A percentile compares a stretch with the other conserved stretches of the same genome.
These are phyloP conservation scores for Dicyrtoma fusca DNA, from an alignment of 2,888 invertebrate species.

Conservation along the genomic window DNA sequence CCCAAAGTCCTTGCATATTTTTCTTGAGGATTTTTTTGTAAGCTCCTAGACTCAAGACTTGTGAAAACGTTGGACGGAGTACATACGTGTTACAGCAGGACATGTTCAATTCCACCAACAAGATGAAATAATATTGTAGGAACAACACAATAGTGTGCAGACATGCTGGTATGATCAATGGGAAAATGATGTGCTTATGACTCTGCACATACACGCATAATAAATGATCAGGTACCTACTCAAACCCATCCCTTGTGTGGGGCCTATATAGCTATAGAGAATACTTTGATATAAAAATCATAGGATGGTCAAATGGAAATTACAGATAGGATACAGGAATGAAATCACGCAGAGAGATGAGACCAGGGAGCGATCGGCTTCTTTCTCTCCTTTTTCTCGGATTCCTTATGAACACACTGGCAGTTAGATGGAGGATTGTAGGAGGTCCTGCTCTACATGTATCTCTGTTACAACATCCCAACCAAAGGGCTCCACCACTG, in stretches of 20 bases:
- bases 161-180: conserved; percentile 3
- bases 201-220: not conserved
- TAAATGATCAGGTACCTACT: too few relatives aligned
- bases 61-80: too few relatives aligned
- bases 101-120: too few relatives aligned
- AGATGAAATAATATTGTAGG: too few relatives aligned
- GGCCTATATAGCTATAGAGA: too few relatives aligned
- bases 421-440: not conserved
- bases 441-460: conserved; percentile 8
- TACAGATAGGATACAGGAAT: not conserved
- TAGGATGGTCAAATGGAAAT: not conserved
- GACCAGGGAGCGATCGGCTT: conserved; percentile 10
- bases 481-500: not conserved
- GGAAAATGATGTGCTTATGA: not conserved
- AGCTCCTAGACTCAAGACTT: too few relatives aligned
- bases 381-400: conserved; percentile 6
- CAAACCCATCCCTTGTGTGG: too few relatives aligned
- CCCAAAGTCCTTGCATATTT: too few relatives aligned
- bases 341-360: conserved; percentile 11
- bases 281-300: too few relatives aligned
- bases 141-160: not conserved
- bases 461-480: not conserved
- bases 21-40: too few relatives aligned
- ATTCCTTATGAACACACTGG: conserved; percentile 1
- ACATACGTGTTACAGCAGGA: too few relatives aligned